Base-by-base conservation (phyloP, 2,888 invertebrate species). In the Furcula furcula region DNA sequence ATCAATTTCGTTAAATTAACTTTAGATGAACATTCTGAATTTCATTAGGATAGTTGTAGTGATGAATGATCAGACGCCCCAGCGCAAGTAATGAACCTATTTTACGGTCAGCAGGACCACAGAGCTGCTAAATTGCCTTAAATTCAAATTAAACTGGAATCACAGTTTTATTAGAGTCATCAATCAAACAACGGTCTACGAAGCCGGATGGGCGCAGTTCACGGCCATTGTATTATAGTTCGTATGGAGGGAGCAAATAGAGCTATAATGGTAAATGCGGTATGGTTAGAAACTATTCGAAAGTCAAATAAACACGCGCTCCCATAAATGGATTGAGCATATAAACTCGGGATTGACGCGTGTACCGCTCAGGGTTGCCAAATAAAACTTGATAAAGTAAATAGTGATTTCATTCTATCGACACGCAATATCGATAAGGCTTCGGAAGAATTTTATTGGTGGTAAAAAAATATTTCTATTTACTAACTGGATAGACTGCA, bases 101-200 rank as follows among this genome's bases (percentile, higher is more conserved):
- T 84, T 78, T 77, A 81, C 81, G 85, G 84, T 81, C 85, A 83
- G 66, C 74, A 61, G 69, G 74, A 71, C 71, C 74, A 69, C 76
- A 64, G 75, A 75, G 71, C 60, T 66, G 73, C 71, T 76, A 84
- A 85, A 86, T 86, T 86, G 82, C 77, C 78, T 87, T 86, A 85
- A 87, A 87, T 87, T 87, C 80, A 88, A 88, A 88, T 88, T 87
- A 87, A 87, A 86, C 84, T 79, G 77, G 82, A 86, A 85, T 86
- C 85, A 77, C 83, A 79, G 77, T 85, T 85, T 86, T 88, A 87
- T 88, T 88, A 87, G 81, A 65, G 66, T 81, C 85, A 88, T 88
- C 87, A 88, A 88, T 88, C 87, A 87, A 86, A 85, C 70, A 72
- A 72, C 75, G 80, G 67, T 71, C 77, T 71, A 76, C 72, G 72